Conservation (phyloP, 64 coral and sea anemone species). For the Hydrozoanthus tunicans region DNA sequence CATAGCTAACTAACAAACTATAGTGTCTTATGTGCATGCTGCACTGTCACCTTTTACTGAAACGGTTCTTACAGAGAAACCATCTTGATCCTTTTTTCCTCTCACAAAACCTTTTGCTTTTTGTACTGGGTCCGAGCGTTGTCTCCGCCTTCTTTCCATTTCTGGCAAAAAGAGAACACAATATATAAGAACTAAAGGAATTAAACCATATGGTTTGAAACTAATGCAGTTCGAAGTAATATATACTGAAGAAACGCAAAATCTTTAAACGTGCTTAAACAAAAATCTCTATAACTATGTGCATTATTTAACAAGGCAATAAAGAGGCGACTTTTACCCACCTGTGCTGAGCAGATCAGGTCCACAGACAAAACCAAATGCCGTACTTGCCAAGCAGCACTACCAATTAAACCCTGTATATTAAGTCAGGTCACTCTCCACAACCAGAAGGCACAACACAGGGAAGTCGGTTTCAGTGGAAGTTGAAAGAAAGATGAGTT, state of each 20-base stretch:
- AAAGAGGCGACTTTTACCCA: not conserved
- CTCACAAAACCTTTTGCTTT: conserved; percentile 15
- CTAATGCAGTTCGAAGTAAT: not conserved
- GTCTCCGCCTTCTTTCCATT: conserved; percentile 18
- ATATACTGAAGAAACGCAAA: not conserved
- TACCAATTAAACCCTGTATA: not conserved
- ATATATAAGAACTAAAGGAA: not conserved
- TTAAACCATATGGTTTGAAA: not conserved
- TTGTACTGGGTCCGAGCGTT: not conserved
- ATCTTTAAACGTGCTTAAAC: not conserved
- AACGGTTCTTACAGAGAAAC: conserved; percentile 8
- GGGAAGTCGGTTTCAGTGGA: too few relatives aligned
- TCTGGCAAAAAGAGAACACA: not conserved
- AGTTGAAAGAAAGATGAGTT: too few relatives aligned
- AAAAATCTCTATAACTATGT: not conserved
- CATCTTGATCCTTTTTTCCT: conserved; percentile 15
- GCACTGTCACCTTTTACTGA: conserved; percentile 16
- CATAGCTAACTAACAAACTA: not conserved
- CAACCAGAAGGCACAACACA: not conserved
- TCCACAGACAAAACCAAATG: conserved; percentile 3
- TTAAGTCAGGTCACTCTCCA: not conserved
- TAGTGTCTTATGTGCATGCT: not conserved
- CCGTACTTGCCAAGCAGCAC: not conserved
- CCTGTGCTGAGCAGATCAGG: not conserved
- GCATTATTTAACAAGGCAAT: not conserved